These are phyloP conservation scores for Apoda limacodes DNA, from an alignment of 2,888 invertebrate species.

Conservation along the genomic window DNA sequence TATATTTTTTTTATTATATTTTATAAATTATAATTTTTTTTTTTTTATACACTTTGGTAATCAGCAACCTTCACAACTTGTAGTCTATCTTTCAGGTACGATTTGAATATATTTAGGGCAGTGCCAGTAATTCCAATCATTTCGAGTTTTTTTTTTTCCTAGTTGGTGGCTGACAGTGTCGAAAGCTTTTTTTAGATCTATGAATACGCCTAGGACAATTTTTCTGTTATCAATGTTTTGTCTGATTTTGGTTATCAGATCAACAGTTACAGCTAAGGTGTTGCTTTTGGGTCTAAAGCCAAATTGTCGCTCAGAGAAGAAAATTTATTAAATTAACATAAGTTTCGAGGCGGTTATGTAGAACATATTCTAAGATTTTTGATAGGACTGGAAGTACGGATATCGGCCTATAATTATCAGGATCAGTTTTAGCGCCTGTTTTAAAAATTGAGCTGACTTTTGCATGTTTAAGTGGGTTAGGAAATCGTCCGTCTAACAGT, in stretches of 20 bases:
- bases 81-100: slow-evolving; percentile 8
- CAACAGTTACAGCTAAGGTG: not conserved
- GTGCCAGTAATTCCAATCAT: slow-evolving; percentile 6
- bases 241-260: not conserved
- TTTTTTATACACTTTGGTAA: slow-evolving; percentile 5
- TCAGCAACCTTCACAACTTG: slow-evolving; percentile 10
- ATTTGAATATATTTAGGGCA: slow-evolving; percentile 6
- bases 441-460: slow-evolving; percentile 6
- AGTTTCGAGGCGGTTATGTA: slow-evolving; percentile 1
- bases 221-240: slow-evolving; percentile 6
- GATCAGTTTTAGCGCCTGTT: slow-evolving; percentile 4
- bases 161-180: too few species aligned
- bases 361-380: too few species aligned
- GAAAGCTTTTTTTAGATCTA: too few species aligned
- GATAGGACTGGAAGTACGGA: too few species aligned
- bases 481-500: slow-evolving; percentile 5
- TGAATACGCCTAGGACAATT: not conserved
- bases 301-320: not conserved
- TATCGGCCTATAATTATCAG: too few species aligned
- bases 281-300: too few species aligned
- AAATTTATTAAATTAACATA: slow-evolving; percentile 1
- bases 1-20: too few species aligned
- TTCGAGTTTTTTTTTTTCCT: slow-evolving; percentile 6
- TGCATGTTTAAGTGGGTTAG: slow-evolving; percentile 7
- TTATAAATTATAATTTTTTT: too few species aligned